These are phyloP conservation scores for Aphodius granarius DNA, from an alignment of 2,888 invertebrate species.

Conservation along the genomic window DNA sequence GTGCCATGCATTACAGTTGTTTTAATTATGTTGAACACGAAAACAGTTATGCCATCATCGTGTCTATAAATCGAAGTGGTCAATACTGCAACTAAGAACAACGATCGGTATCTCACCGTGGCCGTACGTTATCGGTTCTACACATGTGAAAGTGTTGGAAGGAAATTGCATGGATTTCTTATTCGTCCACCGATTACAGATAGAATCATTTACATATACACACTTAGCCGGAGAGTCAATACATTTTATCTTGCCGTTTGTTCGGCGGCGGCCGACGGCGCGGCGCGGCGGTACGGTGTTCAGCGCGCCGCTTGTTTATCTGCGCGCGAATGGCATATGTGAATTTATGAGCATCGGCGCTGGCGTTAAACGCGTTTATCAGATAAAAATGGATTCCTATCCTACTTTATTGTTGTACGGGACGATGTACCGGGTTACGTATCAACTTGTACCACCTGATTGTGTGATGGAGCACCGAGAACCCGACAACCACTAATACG, in stretches of 20 bases:
- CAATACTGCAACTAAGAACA: not conserved
- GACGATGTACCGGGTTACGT: not conserved
- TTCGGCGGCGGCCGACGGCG: not conserved
- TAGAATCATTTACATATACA: slow-evolving; percentile 15
- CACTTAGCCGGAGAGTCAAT: slow-evolving; percentile 13
- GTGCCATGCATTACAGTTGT: not conserved
- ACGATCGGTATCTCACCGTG: slow-evolving; percentile 3
- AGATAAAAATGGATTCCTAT: not conserved
- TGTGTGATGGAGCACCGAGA: not conserved
- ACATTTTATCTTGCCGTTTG: slow-evolving; percentile 12
- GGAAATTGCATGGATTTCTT: slow-evolving; percentile 6
- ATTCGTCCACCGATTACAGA: slow-evolving; percentile 4
- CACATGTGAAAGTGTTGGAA: slow-evolving; percentile 9
- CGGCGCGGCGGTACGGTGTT: not conserved
- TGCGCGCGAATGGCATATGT: not conserved
- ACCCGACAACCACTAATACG: not conserved
- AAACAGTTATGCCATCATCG: slow-evolving; percentile 7
- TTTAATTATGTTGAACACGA: slow-evolving; percentile 8
- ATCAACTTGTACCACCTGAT: not conserved
- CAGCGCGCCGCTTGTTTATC: not conserved
- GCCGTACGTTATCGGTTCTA: slow-evolving; percentile 11
- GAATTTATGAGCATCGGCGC: not conserved
- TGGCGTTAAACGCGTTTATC: not conserved
- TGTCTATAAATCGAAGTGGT: not conserved
- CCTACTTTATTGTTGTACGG: not conserved